These are phyloP conservation scores for Oreotrochilus melanogaster DNA, from an alignment of 2,113 vertebrate genomes.

Conservation along the genomic window DNA sequence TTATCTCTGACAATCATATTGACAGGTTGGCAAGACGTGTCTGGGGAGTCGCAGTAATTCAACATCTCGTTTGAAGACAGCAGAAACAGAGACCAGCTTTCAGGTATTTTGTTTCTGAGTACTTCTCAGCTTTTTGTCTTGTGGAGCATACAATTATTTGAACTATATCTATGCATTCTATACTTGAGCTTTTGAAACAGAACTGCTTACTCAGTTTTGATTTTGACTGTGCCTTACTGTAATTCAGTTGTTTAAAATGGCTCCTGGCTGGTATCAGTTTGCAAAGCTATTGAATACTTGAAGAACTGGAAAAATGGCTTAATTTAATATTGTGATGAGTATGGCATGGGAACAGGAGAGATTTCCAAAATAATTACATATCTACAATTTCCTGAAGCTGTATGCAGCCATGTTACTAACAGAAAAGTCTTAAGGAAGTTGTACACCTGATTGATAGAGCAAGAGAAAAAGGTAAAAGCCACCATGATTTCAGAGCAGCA, in stretches of 20 bases:
- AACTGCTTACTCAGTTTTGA: neutral
- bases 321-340: neutral
- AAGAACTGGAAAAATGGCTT: neutral
- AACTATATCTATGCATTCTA: neutral
- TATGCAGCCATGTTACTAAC: neutral
- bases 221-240: neutral
- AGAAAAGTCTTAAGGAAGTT: neutral
- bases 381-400: neutral
- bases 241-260: neutral
- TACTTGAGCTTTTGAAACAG: neutral
- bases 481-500: neutral
- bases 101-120: constrained; percentile 66
- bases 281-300: neutral
- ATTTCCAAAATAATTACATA: neutral
- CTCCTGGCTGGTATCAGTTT: neutral
- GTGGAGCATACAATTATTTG: neutral
- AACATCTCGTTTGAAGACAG: neutral
- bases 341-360: neutral
- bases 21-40: constrained; percentile 69
- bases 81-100: constrained; percentile 35
- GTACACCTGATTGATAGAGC: neutral
- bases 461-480: neutral
- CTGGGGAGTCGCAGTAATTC: constrained; percentile 56
- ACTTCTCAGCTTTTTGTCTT: neutral
- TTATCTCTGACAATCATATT: constrained; percentile 3